Evolutionary conservation across 2,888 invertebrate species (phyloP).

Genomic region (Andrena fulva): DNA sequence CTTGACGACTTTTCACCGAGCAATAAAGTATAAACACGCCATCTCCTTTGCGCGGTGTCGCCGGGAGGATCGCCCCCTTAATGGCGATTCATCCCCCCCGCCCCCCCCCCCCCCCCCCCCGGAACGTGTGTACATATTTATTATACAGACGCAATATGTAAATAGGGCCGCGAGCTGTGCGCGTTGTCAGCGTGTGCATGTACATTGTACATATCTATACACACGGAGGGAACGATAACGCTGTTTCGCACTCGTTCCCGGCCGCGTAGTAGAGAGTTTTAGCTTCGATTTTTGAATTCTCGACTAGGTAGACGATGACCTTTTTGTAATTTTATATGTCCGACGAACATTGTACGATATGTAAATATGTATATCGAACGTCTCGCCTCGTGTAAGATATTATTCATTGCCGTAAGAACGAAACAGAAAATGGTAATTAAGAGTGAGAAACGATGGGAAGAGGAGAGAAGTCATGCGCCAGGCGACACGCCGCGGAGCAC

Average conservation of each 20-base stretch:
- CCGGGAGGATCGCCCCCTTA: slow-evolving; percentile 39
- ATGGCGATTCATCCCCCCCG: slow-evolving; percentile 46
- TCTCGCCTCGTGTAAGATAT: slow-evolving; percentile 84
- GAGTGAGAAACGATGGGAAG: slow-evolving; percentile 53
- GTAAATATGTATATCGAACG: slow-evolving; percentile 84
- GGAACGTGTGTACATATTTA: slow-evolving; percentile 66
- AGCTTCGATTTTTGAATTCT: slow-evolving; percentile 70
- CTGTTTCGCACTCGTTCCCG: slow-evolving; percentile 35
- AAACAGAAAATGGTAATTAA: slow-evolving; percentile 54
- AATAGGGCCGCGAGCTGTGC: slow-evolving; percentile 62
- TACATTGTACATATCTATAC: slow-evolving; percentile 55
- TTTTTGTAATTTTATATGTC: slow-evolving; percentile 85
- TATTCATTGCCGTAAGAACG: slow-evolving; percentile 72
- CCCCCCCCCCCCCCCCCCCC: not conserved
- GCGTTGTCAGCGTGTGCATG: slow-evolving; percentile 58
- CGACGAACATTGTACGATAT: slow-evolving; percentile 83
- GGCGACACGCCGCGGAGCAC: slow-evolving; percentile 38
- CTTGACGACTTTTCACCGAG: slow-evolving; percentile 62
- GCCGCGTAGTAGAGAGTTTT: slow-evolving; percentile 60
- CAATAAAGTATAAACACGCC: slow-evolving; percentile 59
- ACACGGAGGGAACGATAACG: slow-evolving; percentile 36
- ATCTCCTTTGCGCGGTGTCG: slow-evolving; percentile 55
- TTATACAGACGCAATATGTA: slow-evolving; percentile 65
- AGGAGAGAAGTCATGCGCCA: slow-evolving; percentile 43
- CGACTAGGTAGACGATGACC: slow-evolving; percentile 79